Percentiles rank a stretch among this genome's conserved stretches.
phyloP scores from a whole-genome alignment of 2,888 invertebrate genomes.

The Saturnia japonica region DNA sequence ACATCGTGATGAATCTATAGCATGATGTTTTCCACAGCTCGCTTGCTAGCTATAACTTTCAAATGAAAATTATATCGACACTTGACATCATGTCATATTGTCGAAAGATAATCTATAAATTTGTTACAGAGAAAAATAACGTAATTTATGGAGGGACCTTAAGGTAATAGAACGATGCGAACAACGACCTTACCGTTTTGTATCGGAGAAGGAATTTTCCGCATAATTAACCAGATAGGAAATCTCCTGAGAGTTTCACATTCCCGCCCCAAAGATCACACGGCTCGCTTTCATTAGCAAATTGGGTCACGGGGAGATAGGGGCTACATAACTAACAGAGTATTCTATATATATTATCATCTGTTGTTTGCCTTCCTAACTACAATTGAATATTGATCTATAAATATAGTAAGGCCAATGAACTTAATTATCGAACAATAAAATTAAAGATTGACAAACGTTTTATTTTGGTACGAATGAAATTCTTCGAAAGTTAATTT shows the following conservation, averaged over 20 bases:
- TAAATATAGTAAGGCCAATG: not conserved
- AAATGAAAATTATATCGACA: not conserved
- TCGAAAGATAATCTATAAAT: not conserved
- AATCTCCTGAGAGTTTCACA: slow-evolving; percentile 8
- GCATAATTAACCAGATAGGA: slow-evolving; percentile 1
- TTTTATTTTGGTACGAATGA: too few species aligned
- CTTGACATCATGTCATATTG: not conserved
- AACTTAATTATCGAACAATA: too few species aligned
- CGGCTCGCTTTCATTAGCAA: slow-evolving; percentile 3
- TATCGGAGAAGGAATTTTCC: slow-evolving; percentile 2
- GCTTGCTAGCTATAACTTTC: not conserved
- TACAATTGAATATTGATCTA: not conserved
- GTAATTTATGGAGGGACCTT: not conserved
- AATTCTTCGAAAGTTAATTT: not conserved
- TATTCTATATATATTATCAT: not conserved
- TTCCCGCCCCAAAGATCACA: slow-evolving; percentile 5
- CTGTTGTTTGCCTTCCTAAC: not conserved
- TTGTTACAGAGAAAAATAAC: too few species aligned
- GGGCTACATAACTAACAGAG: not conserved
- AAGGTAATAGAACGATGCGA: not conserved
- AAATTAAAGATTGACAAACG: too few species aligned
- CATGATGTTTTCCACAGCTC: not conserved
- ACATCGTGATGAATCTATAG: not conserved
- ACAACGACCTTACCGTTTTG: not conserved
- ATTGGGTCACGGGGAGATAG: slow-evolving; percentile 10